Evolutionary conservation across 2,888 invertebrate species (phyloP), one percentile per base, ranked within the genome.

Genomic region (Cecidostiba fungosa): DNA sequence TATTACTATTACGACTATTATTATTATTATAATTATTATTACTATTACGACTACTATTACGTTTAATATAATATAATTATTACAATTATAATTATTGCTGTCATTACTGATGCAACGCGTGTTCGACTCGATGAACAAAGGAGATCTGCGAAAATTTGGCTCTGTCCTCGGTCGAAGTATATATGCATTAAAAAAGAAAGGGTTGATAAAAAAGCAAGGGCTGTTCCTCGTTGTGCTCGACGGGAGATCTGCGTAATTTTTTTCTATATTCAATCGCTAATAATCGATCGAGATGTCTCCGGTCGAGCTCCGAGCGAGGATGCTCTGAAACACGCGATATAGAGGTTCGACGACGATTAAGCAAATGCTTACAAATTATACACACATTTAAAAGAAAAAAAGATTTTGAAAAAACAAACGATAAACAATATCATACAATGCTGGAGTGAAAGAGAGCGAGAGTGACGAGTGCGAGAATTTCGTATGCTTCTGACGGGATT

Each of bases 101-200:
- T 43, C 66, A 73, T 73, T 66, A 83, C 72, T 84, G n/a, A n/a
- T n/a, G 4, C 1, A 59, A 59, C 54, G 54, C n/a, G n/a, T n/a
- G 54, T 32, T 79, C 79, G 19, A 36, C 76, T 77, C 73, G 72
- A 80, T 77, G 43, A 16, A 26, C 39, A 66, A 74, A 50, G 23
- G 72, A 83, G 36, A 77, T 80, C 66, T 29, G 39, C 74, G 76
- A 81, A 85, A 85, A 80, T 85, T 80, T 81, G 78, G 79, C 59
- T 87, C 88, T 85, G 85, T 82, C 81, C 87, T 87, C 86, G 86
- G 84, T 86, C 69, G 47, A 78, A 77, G 76, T 74, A 76, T 85
- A 72, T 85, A 73, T 29, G 59, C 54, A 59, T 59, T 23, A 74
- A 78, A 80, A 54, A 43, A 79, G 79, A 84, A 85, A 84, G 84